phyloP scores from a whole-genome alignment of 2,797 vertebrate species.

The Emys orbicularis region DNA sequence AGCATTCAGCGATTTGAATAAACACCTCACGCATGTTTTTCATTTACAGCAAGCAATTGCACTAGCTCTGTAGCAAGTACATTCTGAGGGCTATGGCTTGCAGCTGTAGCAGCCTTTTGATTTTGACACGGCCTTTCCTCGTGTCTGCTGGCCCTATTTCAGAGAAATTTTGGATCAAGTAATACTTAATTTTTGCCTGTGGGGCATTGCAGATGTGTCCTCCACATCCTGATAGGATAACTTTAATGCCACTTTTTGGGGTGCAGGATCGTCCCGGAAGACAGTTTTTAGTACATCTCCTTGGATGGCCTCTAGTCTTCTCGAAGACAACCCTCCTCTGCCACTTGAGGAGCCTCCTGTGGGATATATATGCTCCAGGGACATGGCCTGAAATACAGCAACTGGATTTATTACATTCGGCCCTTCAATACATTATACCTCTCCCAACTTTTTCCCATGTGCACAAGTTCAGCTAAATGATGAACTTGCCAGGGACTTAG shows the following conservation, averaged over 20 bases:
- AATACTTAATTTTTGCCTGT: not conserved
- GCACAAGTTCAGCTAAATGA: not conserved
- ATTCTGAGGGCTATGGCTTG: not conserved
- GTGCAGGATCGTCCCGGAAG: not conserved
- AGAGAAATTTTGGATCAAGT: not conserved
- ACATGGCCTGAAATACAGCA: not conserved
- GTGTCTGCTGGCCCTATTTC: not conserved
- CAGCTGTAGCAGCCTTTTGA: conserved; percentile 31
- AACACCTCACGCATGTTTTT: conserved; percentile 45
- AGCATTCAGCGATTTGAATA: conserved; percentile 61
- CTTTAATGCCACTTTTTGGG: not conserved
- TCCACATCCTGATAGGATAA: not conserved
- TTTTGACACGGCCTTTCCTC: conserved; percentile 22
- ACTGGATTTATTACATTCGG: not conserved
- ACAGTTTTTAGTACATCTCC: not conserved
- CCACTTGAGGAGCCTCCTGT: not conserved
- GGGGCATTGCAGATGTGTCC: not conserved
- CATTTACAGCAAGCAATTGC: not conserved
- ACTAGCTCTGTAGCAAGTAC: conserved; percentile 43
- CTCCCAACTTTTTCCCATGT: not conserved
- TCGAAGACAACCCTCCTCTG: not conserved
- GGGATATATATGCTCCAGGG: accelerated
- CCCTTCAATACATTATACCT: not conserved
- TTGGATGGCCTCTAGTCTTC: not conserved
- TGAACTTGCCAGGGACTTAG: not conserved